Base-by-base conservation (phyloP, 2,888 invertebrate genomes). In the Diabrotica balteata region DNA sequence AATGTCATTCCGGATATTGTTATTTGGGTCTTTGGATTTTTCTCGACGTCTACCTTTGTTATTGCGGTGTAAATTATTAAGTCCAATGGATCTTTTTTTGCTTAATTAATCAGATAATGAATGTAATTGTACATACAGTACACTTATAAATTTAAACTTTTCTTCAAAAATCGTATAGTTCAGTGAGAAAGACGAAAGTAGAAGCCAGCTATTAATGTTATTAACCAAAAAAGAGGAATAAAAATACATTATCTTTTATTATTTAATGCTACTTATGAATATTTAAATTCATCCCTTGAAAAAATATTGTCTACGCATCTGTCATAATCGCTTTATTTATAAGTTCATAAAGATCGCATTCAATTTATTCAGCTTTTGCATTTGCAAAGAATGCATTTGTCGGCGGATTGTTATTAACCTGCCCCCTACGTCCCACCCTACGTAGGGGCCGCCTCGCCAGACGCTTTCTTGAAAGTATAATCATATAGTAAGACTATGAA, bases 381-480 rank as follows among this genome's bases (percentile, higher is more conserved):
- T 67, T 63, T 63, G 67, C 67, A 63, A 67, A 59, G 59, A 59
- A 67, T 67, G 59, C 54, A 62, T 62, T 67, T 59, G 62, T 62
- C 62, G 62, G 62, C 50, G 49, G 51, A 53, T 62, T 53, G 63
- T 63, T 63, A 52, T 51, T 62, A 67, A 62, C 46, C 11, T 8
- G 32, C 49, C 49, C 63, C 54, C 63, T 49, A 46, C 49, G 22
- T 11, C 43, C 54, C 63, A 47, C 49, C 44, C 46, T 47, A 50
- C 17, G 53, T 10, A 17, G n/a, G 32, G 11, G 6, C 61, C 10
- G 8, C 51, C 45, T 43, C n/a, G 17, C 17, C 61, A 57, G 59
- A 59, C 44, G 49, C 57, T 62, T 67, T 67, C 59, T 67, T 63
- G 59, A 55, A 52, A 59, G 51, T 50, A 61, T 63, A 67, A 67